Conservation (phyloP, 2,888 invertebrate species). For the Noctua comes region DNA sequence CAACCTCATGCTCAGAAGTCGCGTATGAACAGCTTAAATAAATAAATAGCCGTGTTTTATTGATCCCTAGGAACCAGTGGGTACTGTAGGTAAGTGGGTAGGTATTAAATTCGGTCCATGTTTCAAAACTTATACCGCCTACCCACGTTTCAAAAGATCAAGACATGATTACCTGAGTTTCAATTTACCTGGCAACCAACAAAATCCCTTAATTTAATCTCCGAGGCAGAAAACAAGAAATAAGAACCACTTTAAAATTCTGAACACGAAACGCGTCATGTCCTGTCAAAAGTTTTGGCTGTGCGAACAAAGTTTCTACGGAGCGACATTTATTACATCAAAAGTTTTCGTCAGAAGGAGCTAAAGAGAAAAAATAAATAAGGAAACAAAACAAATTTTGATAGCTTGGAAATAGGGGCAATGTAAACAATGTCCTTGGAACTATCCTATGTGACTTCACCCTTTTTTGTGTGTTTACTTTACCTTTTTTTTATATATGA, state of each 20-base stretch:
- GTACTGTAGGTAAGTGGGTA: too few relatives aligned
- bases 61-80: neutral
- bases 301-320: conserved; percentile 21
- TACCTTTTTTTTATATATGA: too few relatives aligned
- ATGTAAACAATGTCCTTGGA: neutral
- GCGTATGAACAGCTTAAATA: neutral
- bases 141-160: conserved; percentile 4
- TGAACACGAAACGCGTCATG: conserved; percentile 40
- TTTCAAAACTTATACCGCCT: neutral
- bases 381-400: conserved; percentile 6
- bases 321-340: conserved; percentile 21
- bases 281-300: conserved; percentile 41
- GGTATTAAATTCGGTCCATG: neutral
- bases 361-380: conserved; percentile 11
- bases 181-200: neutral
- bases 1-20: neutral
- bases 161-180: neutral
- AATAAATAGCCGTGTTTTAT: neutral
- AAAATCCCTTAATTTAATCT: conserved; percentile 5
- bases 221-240: conserved; percentile 32
- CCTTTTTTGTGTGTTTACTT: too few relatives aligned
- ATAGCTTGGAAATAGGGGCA: neutral
- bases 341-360: conserved; percentile 20
- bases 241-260: conserved; percentile 33
- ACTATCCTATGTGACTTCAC: too few relatives aligned